Evolutionary conservation across 2,113 vertebrate genomes (phyloP), one percentile per base, ranked within the genome.

Genomic region (Vulpes ferrilata): DNA sequence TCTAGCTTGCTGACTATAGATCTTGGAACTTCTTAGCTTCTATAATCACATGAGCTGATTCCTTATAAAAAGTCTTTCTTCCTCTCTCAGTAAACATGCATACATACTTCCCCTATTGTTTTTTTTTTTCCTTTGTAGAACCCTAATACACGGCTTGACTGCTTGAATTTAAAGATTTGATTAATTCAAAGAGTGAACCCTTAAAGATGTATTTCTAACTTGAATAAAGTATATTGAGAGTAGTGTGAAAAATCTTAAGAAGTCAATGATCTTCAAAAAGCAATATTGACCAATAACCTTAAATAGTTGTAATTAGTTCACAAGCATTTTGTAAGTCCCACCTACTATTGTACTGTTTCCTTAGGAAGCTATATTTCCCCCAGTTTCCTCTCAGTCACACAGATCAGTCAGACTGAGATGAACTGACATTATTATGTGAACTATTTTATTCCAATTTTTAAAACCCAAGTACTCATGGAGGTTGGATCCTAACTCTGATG

Each of bases 401-500:
- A n/a, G 23, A 78, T 96, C 79, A 82, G 57, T 88, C 30, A 65
- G 74, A 73, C 11, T 48, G 73, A 93, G 25, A 90, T 96, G 13
- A 88, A 79, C 8, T 55, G 65, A 93, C 20, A 83, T 97, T 30
- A 88, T 51, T 51, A 13, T 67, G 7, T 88, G 19, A 23, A 53
- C 55, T 83, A 38, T 79, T 95, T 53, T 53, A 79, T 48, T 43
- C 19, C 73, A 38, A 27, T n/a, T 79, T 84, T 15, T 11, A 19
- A 48, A 60, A 43, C 11, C 27, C 86, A 55, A 96, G 67, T 84
- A 74, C 11, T 51, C 51, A 27, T 73, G 20, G 38, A 90, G 27
- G 19, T 35, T 80, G 9, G 43, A 80, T 27, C 35, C 8, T 53
- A 89, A 89, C 74, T 78, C 27, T 95, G 7, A 57, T 16, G 32